These are phyloP conservation scores for Pionites leucogaster DNA, from an alignment of 2,113 vertebrate species.

Conservation along the genomic window DNA sequence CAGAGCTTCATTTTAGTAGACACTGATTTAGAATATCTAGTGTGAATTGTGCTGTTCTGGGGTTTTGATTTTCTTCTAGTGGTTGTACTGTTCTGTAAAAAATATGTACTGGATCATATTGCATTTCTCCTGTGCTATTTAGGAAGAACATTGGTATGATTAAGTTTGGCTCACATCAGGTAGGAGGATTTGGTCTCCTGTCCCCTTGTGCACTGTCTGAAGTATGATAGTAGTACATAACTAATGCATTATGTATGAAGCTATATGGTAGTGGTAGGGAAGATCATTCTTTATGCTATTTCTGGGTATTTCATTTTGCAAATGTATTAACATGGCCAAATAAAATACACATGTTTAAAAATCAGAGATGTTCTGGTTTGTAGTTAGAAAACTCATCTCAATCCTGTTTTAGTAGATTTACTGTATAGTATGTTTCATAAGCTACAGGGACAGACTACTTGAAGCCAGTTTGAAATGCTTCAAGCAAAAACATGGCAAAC, in stretches of 20 bases:
- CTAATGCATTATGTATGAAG: constrained; percentile 51
- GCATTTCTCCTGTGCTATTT: background rate
- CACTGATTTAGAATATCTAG: background rate
- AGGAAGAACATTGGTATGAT: background rate
- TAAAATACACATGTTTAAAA: constrained; percentile 50
- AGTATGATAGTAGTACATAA: background rate
- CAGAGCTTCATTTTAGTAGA: background rate
- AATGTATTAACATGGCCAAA: background rate
- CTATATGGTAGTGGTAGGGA: background rate
- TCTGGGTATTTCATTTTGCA: constrained; percentile 20
- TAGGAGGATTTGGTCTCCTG: constrained; percentile 24
- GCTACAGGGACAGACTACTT: background rate
- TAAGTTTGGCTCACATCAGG: constrained; percentile 24
- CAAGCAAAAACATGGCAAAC: background rate
- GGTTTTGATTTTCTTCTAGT: background rate
- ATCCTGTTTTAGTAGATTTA: constrained; percentile 38
- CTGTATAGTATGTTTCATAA: background rate
- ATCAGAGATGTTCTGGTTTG: constrained; percentile 30
- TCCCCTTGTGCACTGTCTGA: constrained; percentile 2
- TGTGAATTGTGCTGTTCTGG: background rate
- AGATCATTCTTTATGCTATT: constrained; percentile 28
- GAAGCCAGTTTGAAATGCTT: constrained; percentile 20
- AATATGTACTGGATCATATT: background rate
- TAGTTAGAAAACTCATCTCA: constrained; percentile 35
- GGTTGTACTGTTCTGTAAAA: background rate